Evolutionary conservation across 2,797 vertebrate genomes (phyloP).

Genomic region (Gastrophryne carolinensis): DNA sequence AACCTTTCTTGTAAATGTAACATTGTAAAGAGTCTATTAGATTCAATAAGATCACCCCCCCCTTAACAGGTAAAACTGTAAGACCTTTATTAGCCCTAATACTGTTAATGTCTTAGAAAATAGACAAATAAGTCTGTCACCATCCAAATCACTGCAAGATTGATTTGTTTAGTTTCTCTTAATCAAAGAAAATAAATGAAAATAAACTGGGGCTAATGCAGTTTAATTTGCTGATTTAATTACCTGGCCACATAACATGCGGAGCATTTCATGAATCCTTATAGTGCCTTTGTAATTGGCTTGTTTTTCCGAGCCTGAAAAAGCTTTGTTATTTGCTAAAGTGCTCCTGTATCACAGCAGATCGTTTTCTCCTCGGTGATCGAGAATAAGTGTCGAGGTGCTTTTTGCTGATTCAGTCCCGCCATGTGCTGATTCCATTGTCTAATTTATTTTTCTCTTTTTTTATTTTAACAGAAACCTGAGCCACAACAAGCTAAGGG

Average conservation of each 20-base stretch:
- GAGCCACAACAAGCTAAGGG: conserved; percentile 87
- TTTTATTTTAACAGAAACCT: conserved; percentile 83
- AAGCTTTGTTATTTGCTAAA: conserved; percentile 23
- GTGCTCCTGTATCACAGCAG: conserved; percentile 39
- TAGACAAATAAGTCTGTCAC: conserved; percentile 62
- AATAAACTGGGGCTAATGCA: conserved; percentile 18
- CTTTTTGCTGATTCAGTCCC: conserved; percentile 56
- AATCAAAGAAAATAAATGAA: conserved; percentile 39
- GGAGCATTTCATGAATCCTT: conserved; percentile 22
- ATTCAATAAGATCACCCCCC: no score
- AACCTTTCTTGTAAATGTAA: no score
- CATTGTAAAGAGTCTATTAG: no score
- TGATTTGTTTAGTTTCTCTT: conserved; percentile 47
- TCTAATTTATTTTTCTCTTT: conserved; percentile 40
- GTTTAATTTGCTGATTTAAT: conserved; percentile 43
- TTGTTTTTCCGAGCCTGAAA: background rate
- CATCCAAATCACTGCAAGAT: conserved; percentile 66
- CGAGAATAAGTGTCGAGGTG: conserved; percentile 48
- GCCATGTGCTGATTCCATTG: conserved; percentile 57
- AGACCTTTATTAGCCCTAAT: conserved; percentile 13
- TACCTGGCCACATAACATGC: background rate
- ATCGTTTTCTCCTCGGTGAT: conserved; percentile 20
- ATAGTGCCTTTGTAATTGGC: background rate
- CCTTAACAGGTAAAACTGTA: no score
- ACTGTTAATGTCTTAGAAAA: background rate